Evolutionary conservation across 2,888 invertebrate genomes (phyloP), one percentile per base, ranked within the genome.

Genomic region (Tetragonula carbonaria): DNA sequence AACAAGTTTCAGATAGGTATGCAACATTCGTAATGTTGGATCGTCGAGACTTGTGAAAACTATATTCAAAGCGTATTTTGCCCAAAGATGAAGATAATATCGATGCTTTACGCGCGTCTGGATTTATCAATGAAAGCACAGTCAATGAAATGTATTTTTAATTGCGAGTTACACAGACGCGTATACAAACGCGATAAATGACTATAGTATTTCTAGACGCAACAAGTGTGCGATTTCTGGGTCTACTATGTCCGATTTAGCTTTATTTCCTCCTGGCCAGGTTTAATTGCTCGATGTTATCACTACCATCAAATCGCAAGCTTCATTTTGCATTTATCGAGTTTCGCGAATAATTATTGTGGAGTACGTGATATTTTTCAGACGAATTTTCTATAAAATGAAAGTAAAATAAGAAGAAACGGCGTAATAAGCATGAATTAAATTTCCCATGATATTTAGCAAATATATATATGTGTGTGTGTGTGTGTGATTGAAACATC

Each of bases 201-300:
- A 85, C 87, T 87, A 85, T 87, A 87, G 90, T 83, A 86, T 88
- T 90, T 85, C 82, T 74, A 87, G 88, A 88, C 75, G 90, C 90
- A 90, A 90, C 90, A 90, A 90, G 90, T 90, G 90, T 88, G 90
- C 83, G 86, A 86, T 90, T 90, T 90, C 90, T 89, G 88, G 84
- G 85, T 88, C 90, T 87, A 87, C 87, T 90, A 88, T 88, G 84
- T 87, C 85, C 88, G 85, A 72, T 87, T 88, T 75, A 33, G 53
- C 83, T 81, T 74, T 82, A 78, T 80, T 80, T 50, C 68, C 59
- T 50, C 68, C 59, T 67, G 75, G 59, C 21, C 74, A 55, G 50
- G 63, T 87, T 87, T 83, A 84, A 88, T 88, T 83, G 79, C 53
- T 50, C 74, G 51, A 78, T 16, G n/a, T 45, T 72, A 55, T 59